A percentile compares a stretch with the other conserved stretches of the same genome.
Evolutionary conservation across 2,888 invertebrate species (phyloP).

Genomic region (Leptinotarsa juncta): DNA sequence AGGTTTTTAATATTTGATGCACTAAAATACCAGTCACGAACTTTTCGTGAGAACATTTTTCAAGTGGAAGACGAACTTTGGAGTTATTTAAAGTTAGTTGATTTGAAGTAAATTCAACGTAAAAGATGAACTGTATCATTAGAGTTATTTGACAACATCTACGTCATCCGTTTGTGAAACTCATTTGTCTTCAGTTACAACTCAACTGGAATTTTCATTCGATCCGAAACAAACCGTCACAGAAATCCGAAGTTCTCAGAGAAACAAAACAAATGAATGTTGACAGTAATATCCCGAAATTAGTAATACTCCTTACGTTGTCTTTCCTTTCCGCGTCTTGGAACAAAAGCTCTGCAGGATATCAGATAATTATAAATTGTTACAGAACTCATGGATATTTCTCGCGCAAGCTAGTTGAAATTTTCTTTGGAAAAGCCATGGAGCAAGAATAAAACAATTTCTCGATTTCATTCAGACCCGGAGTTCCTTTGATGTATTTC

Average conservation of each 20-base stretch:
- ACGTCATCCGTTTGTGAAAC: neutral
- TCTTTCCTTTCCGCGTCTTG: neutral
- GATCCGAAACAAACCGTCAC: neutral
- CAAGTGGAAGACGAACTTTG: too few species aligned
- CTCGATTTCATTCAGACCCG: slow-evolving; percentile 4
- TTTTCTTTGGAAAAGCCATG: neutral
- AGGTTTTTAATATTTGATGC: too few species aligned
- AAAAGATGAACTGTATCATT: too few species aligned
- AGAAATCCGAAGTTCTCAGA: neutral
- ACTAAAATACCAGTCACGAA: too few species aligned
- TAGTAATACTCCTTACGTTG: slow-evolving; percentile 1
- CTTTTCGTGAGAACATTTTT: too few species aligned
- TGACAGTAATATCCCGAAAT: slow-evolving; percentile 15
- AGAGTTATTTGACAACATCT: neutral
- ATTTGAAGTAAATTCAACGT: too few species aligned
- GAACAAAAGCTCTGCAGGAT: slow-evolving; percentile 17
- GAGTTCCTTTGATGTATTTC: slow-evolving; percentile 36
- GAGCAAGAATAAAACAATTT: neutral
- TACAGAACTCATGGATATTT: neutral
- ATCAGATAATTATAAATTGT: slow-evolving; percentile 15
- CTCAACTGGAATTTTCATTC: neutral
- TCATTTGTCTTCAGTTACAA: neutral
- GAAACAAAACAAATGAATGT: neutral
- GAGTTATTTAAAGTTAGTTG: too few species aligned
- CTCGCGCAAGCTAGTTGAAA: slow-evolving; percentile 2